These are phyloP conservation scores for Microdon myrmicae DNA, from an alignment of 2,888 invertebrate species.

Conservation along the genomic window DNA sequence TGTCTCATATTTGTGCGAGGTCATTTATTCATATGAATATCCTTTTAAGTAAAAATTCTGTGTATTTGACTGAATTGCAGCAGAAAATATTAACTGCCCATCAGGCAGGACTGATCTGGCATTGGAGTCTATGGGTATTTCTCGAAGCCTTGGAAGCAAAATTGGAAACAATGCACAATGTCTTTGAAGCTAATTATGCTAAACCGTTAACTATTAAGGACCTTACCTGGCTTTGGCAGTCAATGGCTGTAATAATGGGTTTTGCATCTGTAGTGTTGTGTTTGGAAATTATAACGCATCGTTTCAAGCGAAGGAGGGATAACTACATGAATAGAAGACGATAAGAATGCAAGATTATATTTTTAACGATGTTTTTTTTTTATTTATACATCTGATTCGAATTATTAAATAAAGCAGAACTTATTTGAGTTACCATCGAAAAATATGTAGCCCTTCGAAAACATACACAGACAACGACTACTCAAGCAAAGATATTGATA, in stretches of 20 bases:
- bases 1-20: too few species aligned
- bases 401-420: too few species aligned
- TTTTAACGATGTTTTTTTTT: too few species aligned
- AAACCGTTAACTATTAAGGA: constrained; percentile 8
- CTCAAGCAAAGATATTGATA: too few species aligned
- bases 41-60: constrained; percentile 5
- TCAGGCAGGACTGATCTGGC: constrained; percentile 11
- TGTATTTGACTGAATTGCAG: constrained; percentile 3
- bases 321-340: too few species aligned
- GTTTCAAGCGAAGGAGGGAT: too few species aligned
- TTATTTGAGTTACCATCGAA: too few species aligned
- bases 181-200: not conserved
- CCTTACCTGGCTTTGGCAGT: constrained; percentile 10
- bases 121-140: constrained; percentile 7
- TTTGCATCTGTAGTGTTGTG: not conserved
- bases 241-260: not conserved
- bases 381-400: too few species aligned
- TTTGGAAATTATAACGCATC: not conserved
- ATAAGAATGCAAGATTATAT: too few species aligned
- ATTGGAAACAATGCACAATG: not conserved
- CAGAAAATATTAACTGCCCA: constrained; percentile 11
- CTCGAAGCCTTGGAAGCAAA: constrained; percentile 10
- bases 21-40: too few species aligned
- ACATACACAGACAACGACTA: too few species aligned
- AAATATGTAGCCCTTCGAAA: too few species aligned